These are phyloP conservation scores for Drosophila gunungcola DNA, from an alignment of 1,140 invertebrate genomes.

Conservation along the genomic window DNA sequence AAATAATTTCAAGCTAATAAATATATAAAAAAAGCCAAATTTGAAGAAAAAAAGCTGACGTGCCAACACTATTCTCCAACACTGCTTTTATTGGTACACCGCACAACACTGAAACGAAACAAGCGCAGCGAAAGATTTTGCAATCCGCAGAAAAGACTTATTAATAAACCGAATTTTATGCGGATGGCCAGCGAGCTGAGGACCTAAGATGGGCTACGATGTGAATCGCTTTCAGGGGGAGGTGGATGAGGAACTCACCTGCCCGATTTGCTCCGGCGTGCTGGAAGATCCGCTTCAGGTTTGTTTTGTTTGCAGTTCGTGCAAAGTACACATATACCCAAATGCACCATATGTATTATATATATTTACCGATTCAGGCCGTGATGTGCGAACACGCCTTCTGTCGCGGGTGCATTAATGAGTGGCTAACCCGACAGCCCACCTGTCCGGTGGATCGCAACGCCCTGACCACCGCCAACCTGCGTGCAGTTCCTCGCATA, in stretches of 20 bases:
- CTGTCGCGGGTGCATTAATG: conserved; percentile 96
- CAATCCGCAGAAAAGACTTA: conserved; percentile 41
- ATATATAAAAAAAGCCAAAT: background rate
- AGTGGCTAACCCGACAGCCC: conserved; percentile 96
- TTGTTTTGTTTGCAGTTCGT: conserved; percentile 34
- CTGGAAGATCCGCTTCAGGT: conserved; percentile 93
- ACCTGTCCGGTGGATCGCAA: conserved; percentile 97
- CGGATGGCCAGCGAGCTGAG: conserved; percentile 25
- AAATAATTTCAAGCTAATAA: too few species aligned
- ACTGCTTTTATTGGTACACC: background rate
- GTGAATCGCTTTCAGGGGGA: conserved; percentile 91
- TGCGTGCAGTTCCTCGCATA: conserved; percentile 96
- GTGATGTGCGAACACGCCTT: conserved; percentile 98
- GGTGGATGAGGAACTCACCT: conserved; percentile 93
- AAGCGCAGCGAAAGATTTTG: conserved; percentile 62
- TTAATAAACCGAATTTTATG: conserved; percentile 38
- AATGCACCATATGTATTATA: background rate
- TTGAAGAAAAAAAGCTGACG: background rate
- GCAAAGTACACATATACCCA: conserved; percentile 14
- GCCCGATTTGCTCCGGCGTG: conserved; percentile 92
- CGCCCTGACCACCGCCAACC: conserved; percentile 92
- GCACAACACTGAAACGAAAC: conserved; percentile 25
- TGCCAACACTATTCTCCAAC: background rate
- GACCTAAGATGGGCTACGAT: conserved; percentile 91
- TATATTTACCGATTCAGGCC: conserved; percentile 88